phyloP scores from a whole-genome alignment of 2,797 vertebrate species.

The Coregonus sp. region DNA sequence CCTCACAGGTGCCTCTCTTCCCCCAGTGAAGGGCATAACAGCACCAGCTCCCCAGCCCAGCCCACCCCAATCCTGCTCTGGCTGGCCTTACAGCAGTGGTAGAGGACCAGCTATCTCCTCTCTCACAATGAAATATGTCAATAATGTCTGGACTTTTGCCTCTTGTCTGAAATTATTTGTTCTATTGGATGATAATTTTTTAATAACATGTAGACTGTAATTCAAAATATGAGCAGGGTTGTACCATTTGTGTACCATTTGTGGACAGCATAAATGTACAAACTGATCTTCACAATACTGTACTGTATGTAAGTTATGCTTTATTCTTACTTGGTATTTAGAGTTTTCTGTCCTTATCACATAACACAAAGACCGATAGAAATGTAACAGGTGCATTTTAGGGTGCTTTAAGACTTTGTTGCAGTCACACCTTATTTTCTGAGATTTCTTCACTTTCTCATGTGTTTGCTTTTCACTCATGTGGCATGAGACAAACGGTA shows the following conservation, averaged over 20 bases:
- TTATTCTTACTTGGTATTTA: background rate
- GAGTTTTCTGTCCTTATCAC: constrained; percentile 56
- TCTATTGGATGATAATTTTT: constrained; percentile 11
- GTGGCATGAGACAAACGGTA: constrained; percentile 59
- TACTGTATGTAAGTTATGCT: background rate
- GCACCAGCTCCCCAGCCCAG: constrained; percentile 19
- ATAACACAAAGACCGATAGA: constrained; percentile 18
- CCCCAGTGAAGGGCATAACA: constrained; percentile 43
- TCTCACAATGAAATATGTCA: background rate
- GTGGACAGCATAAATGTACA: too few relatives aligned
- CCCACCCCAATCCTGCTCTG: constrained; percentile 21
- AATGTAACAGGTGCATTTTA: constrained; percentile 25
- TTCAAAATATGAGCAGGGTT: background rate
- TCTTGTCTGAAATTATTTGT: background rate
- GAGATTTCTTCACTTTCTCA: constrained; percentile 34
- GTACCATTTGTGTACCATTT: background rate
- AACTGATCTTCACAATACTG: too few relatives aligned
- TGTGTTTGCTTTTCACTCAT: constrained; percentile 59
- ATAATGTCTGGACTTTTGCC: constrained; percentile 22
- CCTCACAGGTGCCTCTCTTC: constrained; percentile 60
- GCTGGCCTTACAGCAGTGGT: background rate
- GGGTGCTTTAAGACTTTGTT: constrained; percentile 38
- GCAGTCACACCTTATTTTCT: constrained; percentile 64
- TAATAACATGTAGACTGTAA: background rate
- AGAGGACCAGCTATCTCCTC: constrained; percentile 2